Conservation (phyloP, 2,113 vertebrate genomes). For the Phycodurus eques region DNA sequence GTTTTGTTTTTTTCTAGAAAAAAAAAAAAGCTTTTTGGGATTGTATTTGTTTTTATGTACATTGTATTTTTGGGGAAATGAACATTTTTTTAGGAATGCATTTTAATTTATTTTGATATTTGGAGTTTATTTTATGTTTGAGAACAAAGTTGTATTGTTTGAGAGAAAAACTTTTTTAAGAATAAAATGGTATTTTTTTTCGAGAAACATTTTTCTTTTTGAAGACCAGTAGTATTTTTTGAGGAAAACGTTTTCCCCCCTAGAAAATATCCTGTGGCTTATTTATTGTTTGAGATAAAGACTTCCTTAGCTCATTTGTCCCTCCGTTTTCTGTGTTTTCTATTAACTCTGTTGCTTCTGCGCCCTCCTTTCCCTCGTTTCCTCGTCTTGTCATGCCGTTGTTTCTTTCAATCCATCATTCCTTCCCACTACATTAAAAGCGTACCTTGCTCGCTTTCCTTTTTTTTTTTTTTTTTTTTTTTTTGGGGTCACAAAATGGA, state of each 20-base stretch:
- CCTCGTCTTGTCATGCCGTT: conserved; percentile 24
- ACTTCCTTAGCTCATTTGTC: conserved; percentile 22
- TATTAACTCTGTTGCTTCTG: not conserved
- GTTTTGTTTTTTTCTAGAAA: too few species aligned
- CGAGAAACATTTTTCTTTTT: not conserved
- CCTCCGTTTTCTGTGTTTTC: not conserved
- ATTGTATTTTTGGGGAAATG: too few species aligned
- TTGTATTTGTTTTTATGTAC: too few species aligned
- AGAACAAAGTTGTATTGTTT: too few species aligned
- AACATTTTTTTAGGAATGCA: too few species aligned
- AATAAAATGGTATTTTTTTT: not conserved
- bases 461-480: conserved; percentile 41
- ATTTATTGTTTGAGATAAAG: not conserved
- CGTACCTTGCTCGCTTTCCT: conserved; percentile 32
- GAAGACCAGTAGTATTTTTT: not conserved
- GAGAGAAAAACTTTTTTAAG: too few species aligned
- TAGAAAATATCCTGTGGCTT: not conserved
- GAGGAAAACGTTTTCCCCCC: not conserved
- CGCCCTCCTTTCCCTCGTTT: conserved; percentile 5
- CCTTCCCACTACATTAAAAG: conserved; percentile 16
- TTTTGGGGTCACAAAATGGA: conserved; percentile 55
- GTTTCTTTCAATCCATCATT: conserved; percentile 20
- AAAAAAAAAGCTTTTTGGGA: too few species aligned
- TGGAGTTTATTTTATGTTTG: too few species aligned
- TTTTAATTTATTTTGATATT: too few species aligned